phyloP scores from a whole-genome alignment of 2,888 invertebrate species.

The Acrobasis repandana region DNA sequence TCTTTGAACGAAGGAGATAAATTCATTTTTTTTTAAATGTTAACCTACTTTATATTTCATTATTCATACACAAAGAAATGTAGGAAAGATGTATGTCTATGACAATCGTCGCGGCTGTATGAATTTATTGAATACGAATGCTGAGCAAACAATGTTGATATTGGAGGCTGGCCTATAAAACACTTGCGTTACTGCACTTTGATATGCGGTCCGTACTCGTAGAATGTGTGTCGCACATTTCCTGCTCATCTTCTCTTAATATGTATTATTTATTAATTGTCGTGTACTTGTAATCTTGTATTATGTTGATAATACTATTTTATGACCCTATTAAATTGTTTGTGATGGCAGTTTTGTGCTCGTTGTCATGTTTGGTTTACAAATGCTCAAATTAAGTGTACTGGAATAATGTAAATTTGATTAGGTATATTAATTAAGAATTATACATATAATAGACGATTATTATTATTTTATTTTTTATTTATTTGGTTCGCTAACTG shows the following conservation, averaged over 20 bases:
- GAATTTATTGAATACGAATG: conserved; percentile 43
- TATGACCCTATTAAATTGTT: conserved; percentile 3
- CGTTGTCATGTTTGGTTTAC: too few species aligned
- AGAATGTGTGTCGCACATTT: conserved; percentile 63
- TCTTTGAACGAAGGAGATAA: too few species aligned
- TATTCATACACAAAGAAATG: not conserved
- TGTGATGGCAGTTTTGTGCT: not conserved
- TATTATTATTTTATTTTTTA: too few species aligned
- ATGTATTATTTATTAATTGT: conserved; percentile 11
- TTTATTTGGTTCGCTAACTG: too few species aligned
- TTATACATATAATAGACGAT: too few species aligned
- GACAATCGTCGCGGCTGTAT: conserved; percentile 34
- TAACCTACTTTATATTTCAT: too few species aligned
- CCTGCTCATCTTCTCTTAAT: conserved; percentile 50
- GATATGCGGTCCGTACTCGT: conserved; percentile 43
- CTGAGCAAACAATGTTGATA: conserved; percentile 49
- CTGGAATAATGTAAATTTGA: too few species aligned
- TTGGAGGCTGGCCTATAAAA: conserved; percentile 57
- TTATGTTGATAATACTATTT: conserved; percentile 7
- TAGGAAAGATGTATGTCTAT: conserved; percentile 15
- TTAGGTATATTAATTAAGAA: too few species aligned
- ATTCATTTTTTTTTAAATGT: too few species aligned
- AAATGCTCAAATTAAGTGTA: too few species aligned
- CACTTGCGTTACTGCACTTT: conserved; percentile 60
- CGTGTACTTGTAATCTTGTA: not conserved